A percentile compares a stretch with the other conserved stretches of the same genome.
Evolutionary conservation across 2,888 invertebrate species (phyloP).

Genomic region (Tuta absoluta): DNA sequence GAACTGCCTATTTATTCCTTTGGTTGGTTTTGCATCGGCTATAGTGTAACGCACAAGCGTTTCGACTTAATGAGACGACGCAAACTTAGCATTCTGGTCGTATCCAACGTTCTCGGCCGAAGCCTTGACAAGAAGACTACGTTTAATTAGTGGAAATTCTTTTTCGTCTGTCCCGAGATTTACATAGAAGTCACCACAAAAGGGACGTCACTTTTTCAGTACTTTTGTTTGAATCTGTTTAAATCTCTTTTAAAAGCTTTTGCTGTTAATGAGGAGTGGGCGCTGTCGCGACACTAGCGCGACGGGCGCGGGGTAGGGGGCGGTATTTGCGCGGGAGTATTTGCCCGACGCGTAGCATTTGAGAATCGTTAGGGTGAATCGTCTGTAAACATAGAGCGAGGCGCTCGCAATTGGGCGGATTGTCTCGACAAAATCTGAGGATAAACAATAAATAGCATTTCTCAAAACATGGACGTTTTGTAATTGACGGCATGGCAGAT

Average conservation of each 20-base stretch:
- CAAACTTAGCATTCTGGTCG: constrained; percentile 64
- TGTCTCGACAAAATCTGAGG: constrained; percentile 68
- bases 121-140: constrained; percentile 51
- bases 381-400: constrained; percentile 69
- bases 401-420: constrained; percentile 71
- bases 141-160: constrained; percentile 72
- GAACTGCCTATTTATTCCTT: constrained; percentile 35
- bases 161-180: constrained; percentile 65
- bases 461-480: constrained; percentile 76
- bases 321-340: constrained; percentile 69
- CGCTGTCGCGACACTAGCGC: constrained; percentile 50
- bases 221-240: constrained; percentile 75
- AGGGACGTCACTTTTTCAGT: constrained; percentile 70
- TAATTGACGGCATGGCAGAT: constrained; percentile 74
- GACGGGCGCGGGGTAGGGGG: constrained; percentile 41
- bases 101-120: constrained; percentile 58
- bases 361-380: constrained; percentile 77
- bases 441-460: constrained; percentile 74
- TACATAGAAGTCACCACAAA: constrained; percentile 75
- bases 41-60: constrained; percentile 52
- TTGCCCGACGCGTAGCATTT: constrained; percentile 76
- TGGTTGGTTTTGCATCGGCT: constrained; percentile 47
- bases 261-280: constrained; percentile 70
- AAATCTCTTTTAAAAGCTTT: constrained; percentile 74
- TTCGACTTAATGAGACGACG: constrained; percentile 53